phyloP scores from a whole-genome alignment of 2,113 vertebrate genomes.

The Nannospalax galili region DNA sequence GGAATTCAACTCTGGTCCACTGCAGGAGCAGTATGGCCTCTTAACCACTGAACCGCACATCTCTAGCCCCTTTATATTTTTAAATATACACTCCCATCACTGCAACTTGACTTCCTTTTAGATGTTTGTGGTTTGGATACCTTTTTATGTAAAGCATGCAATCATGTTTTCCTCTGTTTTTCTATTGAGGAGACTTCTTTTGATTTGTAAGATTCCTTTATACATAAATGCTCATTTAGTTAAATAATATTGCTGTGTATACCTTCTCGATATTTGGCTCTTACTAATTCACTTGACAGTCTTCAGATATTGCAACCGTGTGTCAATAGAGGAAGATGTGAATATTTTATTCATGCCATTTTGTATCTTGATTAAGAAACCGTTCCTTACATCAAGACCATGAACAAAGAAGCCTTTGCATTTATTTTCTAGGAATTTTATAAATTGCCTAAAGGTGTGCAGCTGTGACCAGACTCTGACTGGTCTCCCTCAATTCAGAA shows the following conservation, averaged over 20 bases:
- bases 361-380: background rate
- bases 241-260: background rate
- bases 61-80: background rate
- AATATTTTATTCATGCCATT: background rate
- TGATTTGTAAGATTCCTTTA: background rate
- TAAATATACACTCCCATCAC: background rate
- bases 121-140: background rate
- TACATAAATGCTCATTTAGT: background rate
- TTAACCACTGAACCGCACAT: too few species aligned
- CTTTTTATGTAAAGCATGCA: background rate
- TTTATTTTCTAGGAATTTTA: background rate
- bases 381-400: background rate
- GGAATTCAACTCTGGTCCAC: background rate
- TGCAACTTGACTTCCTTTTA: background rate
- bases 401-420: background rate
- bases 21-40: background rate
- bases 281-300: background rate
- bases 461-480: background rate
- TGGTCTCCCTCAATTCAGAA: background rate
- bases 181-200: background rate
- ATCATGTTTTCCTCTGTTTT: background rate
- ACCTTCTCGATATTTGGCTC: background rate
- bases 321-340: background rate
- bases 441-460: background rate
- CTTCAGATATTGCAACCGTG: background rate